Base-by-base conservation (phyloP, 2,797 vertebrate genomes). In the Melanotaenia maccullochi region DNA sequence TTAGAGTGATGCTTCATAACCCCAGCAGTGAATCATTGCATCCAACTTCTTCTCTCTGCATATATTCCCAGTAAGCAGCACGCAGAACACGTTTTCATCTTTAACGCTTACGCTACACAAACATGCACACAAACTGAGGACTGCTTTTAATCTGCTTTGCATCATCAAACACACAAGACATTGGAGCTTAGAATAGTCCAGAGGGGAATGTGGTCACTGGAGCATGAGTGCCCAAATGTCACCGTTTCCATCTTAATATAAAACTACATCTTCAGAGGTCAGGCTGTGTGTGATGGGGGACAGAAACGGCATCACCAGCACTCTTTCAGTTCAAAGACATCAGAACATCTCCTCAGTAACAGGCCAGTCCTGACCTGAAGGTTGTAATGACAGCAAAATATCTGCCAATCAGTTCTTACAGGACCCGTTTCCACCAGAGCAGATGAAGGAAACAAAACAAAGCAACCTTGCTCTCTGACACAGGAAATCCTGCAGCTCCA, bases 181-280 rank as follows among this genome's bases (percentile, higher is more conserved):
- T 42, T 76, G 75, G 64, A 60, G 81, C 85, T 84, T 42, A 66
- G 80, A 78, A 82, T 47, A 83, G 73, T 84, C 75, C 74, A 54
- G 68, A 69, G 66, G 74, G 68, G 69, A 79, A 62, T 56, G 57
- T 76, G 73, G 38, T 49, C 51, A 71, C 71, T 71, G 73, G 58
- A 78, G 75, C 47, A 63, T 66, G 49, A 71, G 64, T 42, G 30
- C 49, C 69, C 56, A 81, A 87, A 89, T 80, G 84, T 78, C 74
- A 76, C 70, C 30, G 49, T 81, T 89, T 88, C 82, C 82, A 87
- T 88, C 71, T 83, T 68, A 60, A 87, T 81, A 78, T 85, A 83
- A 67, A 85, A 80, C 38, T 61, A 71, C 61, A 81, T 71, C 33
- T 78, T 57, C 74, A 68, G 65, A 85, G 71, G 69, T 70, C 58